Conservation (phyloP, 2,113 vertebrate genomes). For the Cacatua alba region DNA sequence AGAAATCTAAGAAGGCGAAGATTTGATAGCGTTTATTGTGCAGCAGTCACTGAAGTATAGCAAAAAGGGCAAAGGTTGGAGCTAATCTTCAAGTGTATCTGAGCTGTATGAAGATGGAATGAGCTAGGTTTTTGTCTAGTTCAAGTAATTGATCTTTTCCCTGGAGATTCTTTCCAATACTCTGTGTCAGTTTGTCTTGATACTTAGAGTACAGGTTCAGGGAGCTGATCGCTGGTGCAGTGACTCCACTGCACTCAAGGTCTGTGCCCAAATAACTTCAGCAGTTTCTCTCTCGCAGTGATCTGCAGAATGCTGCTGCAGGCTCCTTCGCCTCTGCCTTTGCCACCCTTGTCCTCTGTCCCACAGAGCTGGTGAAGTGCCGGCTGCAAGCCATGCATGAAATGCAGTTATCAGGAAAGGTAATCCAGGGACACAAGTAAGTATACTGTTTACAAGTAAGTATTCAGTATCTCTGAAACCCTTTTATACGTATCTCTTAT, state of each 20-base stretch:
- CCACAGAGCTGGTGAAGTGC: conserved; percentile 96
- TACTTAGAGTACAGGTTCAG: not conserved
- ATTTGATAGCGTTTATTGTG: not conserved
- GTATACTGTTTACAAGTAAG: conserved; percentile 77
- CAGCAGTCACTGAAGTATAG: not conserved
- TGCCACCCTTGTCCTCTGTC: conserved; percentile 91
- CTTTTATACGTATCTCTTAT: not conserved
- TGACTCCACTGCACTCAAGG: not conserved
- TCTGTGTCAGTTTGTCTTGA: not conserved
- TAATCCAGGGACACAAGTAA: conserved; percentile 87
- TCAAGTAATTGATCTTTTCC: not conserved
- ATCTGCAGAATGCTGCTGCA: conserved; percentile 89
- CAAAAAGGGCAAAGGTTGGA: not conserved
- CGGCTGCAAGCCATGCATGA: conserved; percentile 95
- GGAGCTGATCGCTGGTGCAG: not conserved
- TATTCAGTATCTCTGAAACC: not conserved
- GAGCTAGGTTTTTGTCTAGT: not conserved
- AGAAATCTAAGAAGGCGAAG: not conserved
- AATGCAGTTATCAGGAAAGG: conserved; percentile 88
- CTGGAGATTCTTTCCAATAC: not conserved
- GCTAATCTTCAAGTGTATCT: not conserved
- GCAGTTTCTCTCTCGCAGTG: conserved; percentile 75
- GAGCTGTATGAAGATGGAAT: not conserved
- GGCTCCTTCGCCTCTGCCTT: conserved; percentile 94
- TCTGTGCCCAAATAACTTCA: not conserved